Conservation (phyloP, 92 coral and sea anemone genomes). For the Pocillopora grandis region DNA sequence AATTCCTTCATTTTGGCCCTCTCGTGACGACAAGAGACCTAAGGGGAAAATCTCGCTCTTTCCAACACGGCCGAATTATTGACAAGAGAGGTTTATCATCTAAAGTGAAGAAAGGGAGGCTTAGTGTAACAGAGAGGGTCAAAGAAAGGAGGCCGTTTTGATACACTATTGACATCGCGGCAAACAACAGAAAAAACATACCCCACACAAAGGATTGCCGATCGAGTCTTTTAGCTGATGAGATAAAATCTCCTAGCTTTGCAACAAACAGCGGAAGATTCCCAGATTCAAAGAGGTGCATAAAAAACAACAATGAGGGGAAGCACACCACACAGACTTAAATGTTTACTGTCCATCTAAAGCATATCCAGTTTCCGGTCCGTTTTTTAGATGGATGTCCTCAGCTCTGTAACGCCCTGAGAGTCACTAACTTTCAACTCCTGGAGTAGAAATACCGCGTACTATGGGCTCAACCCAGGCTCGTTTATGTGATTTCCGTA, state of each 20-base stretch:
- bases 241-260: constrained; percentile 5
- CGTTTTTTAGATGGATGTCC: background rate
- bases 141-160: background rate
- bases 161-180: background rate
- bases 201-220: background rate
- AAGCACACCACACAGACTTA: too few species aligned
- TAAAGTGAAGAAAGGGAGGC: too few species aligned
- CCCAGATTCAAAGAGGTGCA: background rate
- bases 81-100: too few species aligned
- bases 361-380: background rate
- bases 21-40: too few species aligned
- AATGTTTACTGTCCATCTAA: too few species aligned
- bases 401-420: background rate
- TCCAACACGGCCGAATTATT: too few species aligned
- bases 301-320: background rate
- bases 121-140: too few species aligned
- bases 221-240: background rate
- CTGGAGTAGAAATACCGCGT: background rate
- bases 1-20: too few species aligned
- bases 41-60: too few species aligned
- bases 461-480: background rate
- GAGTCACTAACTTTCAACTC: background rate
- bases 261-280: background rate
- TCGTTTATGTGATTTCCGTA: too few species aligned
- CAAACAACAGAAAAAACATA: background rate